Percentiles rank a stretch among this genome's conserved stretches.
Evolutionary conservation across 2,113 vertebrate species (phyloP).

Genomic region (Pavo muticus): DNA sequence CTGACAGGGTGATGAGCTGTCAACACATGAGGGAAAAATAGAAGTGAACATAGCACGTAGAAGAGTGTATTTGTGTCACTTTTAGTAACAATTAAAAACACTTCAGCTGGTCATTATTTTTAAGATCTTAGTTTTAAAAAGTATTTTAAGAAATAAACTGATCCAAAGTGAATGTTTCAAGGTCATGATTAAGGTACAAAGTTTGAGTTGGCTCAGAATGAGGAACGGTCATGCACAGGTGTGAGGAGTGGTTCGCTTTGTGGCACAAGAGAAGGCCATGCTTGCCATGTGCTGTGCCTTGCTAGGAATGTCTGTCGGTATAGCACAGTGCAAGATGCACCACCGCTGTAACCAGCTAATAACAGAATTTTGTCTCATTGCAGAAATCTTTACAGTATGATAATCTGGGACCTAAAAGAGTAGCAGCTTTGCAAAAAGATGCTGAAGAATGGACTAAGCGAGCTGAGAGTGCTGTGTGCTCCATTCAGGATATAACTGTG

Average conservation of each 20-base stretch:
- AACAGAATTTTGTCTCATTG: neutral
- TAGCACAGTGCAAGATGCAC: neutral
- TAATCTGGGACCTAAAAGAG: slow-evolving; percentile 90
- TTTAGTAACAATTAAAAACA: slow-evolving; percentile 26
- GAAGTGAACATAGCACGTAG: neutral
- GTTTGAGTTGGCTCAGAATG: neutral
- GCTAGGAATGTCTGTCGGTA: neutral
- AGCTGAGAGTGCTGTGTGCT: slow-evolving; percentile 86
- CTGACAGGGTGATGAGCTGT: slow-evolving; percentile 44
- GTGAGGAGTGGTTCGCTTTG: neutral
- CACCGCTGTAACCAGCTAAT: neutral
- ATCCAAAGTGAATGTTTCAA: neutral
- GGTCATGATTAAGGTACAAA: neutral
- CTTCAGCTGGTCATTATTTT: neutral
- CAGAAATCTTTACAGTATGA: slow-evolving; percentile 92
- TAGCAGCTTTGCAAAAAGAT: slow-evolving; percentile 87
- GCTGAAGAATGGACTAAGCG: slow-evolving; percentile 86
- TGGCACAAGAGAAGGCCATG: neutral
- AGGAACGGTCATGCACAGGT: neutral
- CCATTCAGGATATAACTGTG: slow-evolving; percentile 95
- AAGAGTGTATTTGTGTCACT: slow-evolving; percentile 17
- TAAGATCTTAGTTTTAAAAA: neutral
- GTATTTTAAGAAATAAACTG: neutral
- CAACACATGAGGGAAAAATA: slow-evolving; percentile 44
- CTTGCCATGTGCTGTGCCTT: neutral